Conservation (phyloP, 2,888 invertebrate genomes). For the Phyto melanocephala region DNA sequence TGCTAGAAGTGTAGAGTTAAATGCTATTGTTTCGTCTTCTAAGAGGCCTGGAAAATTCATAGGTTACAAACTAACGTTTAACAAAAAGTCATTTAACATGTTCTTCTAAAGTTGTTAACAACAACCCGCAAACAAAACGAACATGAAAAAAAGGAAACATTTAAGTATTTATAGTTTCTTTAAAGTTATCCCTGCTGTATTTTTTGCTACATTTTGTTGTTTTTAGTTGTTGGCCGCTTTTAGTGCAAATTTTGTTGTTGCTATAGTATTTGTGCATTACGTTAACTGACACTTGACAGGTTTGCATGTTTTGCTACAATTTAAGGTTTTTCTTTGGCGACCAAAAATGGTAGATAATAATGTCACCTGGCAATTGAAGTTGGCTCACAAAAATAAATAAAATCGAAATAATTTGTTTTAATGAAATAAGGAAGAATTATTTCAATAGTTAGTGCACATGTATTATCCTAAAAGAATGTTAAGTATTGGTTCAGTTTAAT, state of each 20-base stretch:
- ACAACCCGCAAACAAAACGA: background rate
- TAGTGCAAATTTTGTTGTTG: conserved; percentile 26
- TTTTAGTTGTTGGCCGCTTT: conserved; percentile 53
- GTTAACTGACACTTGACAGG: conserved; percentile 65
- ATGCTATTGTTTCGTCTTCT: conserved; percentile 53
- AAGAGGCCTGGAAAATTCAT: conserved; percentile 58
- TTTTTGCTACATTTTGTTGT: conserved; percentile 24
- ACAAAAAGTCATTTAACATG: conserved; percentile 63
- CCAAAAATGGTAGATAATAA: conserved; percentile 61
- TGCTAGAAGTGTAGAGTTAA: conserved; percentile 9
- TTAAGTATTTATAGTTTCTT: conserved; percentile 26
- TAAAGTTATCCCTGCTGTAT: conserved; percentile 13
- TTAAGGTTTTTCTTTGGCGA: conserved; percentile 58
- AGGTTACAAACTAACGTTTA: conserved; percentile 51
- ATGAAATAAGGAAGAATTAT: background rate
- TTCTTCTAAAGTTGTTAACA: conserved; percentile 19
- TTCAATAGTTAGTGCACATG: background rate
- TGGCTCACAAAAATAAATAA: background rate
- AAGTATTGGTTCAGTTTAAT: no score
- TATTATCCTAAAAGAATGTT: no score
- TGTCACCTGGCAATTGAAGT: conserved; percentile 60
- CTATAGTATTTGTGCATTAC: conserved; percentile 59
- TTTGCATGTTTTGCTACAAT: conserved; percentile 65
- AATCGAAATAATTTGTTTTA: background rate
- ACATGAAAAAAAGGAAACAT: conserved; percentile 7